phyloP scores from a whole-genome alignment of 1,140 invertebrate genomes.

The Metaphire vulgaris region DNA sequence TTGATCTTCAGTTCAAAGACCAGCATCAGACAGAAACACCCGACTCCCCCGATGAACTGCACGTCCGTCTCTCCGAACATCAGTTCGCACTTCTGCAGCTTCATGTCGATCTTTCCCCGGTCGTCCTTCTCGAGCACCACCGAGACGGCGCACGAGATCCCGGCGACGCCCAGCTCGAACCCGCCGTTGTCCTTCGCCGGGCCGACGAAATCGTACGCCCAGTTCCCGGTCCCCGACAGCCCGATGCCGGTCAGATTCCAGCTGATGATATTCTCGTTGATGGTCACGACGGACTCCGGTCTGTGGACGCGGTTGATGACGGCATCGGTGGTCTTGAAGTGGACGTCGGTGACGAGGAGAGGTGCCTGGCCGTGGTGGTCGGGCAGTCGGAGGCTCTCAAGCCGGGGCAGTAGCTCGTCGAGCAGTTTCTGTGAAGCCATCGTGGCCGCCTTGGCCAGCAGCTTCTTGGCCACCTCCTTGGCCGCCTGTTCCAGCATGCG shows the following conservation, averaged over 20 bases:
- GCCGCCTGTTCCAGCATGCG: slow-evolving; percentile 8
- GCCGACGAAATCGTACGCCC: not conserved
- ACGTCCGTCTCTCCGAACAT: not conserved
- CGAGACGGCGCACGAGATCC: not conserved
- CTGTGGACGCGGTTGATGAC: not conserved
- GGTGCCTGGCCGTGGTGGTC: slow-evolving; percentile 6
- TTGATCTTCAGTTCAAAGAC: not conserved
- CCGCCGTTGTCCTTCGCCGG: not conserved
- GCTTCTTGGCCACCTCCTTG: slow-evolving; percentile 12
- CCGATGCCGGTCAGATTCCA: not conserved
- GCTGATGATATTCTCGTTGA: not conserved
- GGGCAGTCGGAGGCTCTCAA: slow-evolving; percentile 6
- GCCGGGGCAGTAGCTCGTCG: slow-evolving; percentile 10
- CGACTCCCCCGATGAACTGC: not conserved
- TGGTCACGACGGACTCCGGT: not conserved
- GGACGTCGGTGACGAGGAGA: not conserved
- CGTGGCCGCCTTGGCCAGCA: not conserved
- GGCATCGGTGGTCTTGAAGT: not conserved
- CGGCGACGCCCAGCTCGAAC: not conserved
- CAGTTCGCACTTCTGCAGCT: not conserved
- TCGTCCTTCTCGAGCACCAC: not conserved
- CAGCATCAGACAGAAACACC: not conserved
- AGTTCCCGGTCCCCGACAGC: not conserved
- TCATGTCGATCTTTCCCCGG: not conserved
- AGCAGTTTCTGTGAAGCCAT: slow-evolving; percentile 16